Percentiles rank a stretch among this genome's conserved stretches.
phyloP scores from a whole-genome alignment of 2,113 vertebrate genomes.

The Gallinago undulata region DNA sequence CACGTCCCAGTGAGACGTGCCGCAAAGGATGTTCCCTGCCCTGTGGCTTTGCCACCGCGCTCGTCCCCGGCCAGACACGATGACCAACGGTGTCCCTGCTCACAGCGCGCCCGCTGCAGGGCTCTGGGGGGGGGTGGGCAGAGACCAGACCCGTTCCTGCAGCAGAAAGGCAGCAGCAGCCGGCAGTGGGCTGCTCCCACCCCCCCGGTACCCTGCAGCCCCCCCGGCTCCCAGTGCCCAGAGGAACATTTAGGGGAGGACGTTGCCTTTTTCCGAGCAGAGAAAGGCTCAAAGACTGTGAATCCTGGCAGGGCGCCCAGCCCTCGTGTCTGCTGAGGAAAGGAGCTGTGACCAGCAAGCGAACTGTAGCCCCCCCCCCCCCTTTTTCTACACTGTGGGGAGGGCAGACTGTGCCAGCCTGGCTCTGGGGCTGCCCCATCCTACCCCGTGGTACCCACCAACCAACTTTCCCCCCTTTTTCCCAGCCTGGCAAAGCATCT shows the following conservation, averaged over 20 bases:
- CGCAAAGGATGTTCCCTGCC: background rate
- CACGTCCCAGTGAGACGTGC: fast-evolving
- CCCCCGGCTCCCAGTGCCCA: background rate
- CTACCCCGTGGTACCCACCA: background rate
- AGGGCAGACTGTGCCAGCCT: background rate
- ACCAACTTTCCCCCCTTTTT: background rate
- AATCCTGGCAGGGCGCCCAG: slow-evolving; percentile 43
- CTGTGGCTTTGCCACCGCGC: background rate
- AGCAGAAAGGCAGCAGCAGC: background rate
- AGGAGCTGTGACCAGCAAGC: background rate
- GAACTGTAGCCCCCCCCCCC: background rate
- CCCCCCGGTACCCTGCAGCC: background rate
- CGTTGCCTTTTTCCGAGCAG: background rate
- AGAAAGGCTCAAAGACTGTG: slow-evolving; percentile 16
- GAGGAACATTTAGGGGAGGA: background rate
- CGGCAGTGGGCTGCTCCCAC: background rate
- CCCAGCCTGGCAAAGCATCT: background rate
- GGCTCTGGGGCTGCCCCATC: background rate
- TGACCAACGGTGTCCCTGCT: fast-evolving
- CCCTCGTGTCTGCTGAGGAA: background rate
- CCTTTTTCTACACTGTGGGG: background rate
- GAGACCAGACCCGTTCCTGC: background rate
- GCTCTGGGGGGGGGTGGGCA: background rate
- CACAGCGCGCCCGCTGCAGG: background rate
- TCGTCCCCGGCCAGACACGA: background rate